Evolutionary conservation across 2,888 invertebrate species (phyloP).

Genomic region (Fragum whitleyi): DNA sequence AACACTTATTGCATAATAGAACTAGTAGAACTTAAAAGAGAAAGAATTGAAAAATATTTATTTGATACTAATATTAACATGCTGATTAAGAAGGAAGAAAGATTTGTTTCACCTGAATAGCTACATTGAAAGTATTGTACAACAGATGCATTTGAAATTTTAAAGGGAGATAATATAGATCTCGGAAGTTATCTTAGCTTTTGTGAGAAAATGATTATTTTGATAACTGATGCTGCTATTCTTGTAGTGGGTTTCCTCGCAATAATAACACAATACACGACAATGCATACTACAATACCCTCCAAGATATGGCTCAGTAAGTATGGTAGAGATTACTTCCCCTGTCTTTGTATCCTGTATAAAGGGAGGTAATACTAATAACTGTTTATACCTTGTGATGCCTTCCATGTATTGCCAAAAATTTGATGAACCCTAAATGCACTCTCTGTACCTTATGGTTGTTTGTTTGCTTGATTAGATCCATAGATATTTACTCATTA

Average conservation of each 20-base stretch:
- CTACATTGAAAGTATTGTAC: too few relatives aligned
- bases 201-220: too few relatives aligned
- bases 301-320: constrained; percentile 86
- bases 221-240: constrained; percentile 24
- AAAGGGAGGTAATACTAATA: constrained; percentile 47
- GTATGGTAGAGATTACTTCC: constrained; percentile 70
- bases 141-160: too few relatives aligned
- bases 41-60: too few relatives aligned
- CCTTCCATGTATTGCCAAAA: neutral
- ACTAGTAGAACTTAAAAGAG: too few relatives aligned
- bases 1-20: too few relatives aligned
- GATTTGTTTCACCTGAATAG: too few relatives aligned
- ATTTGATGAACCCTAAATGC: constrained; percentile 2
- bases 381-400: constrained; percentile 11
- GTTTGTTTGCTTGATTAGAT: constrained; percentile 9
- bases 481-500: too few relatives aligned
- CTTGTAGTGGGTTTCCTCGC: constrained; percentile 91
- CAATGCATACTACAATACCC: constrained; percentile 79
- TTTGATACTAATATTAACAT: too few relatives aligned
- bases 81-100: too few relatives aligned
- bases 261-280: constrained; percentile 80
- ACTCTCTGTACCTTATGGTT: neutral
- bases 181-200: too few relatives aligned
- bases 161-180: too few relatives aligned
- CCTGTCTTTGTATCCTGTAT: neutral